A percentile compares a stretch with the other conserved stretches of the same genome.
Conservation (phyloP, 2,113 vertebrate species). For the Megaleporinus macrocephalus region DNA sequence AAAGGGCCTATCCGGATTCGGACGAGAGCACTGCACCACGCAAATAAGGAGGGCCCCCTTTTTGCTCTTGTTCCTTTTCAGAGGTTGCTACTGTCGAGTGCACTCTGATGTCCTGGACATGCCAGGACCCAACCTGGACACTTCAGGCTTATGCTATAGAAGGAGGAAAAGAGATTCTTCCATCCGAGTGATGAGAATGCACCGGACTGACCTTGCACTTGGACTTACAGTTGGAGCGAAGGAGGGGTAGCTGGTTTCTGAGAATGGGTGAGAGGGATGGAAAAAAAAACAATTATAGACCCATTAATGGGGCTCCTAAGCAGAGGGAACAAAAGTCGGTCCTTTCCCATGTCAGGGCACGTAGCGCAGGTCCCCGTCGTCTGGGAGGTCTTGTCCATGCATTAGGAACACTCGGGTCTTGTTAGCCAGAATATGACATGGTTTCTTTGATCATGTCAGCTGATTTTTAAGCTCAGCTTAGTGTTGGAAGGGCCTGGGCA, state of each 20-base stretch:
- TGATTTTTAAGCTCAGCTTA: conserved; percentile 79
- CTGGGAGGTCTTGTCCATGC: conserved; percentile 72
- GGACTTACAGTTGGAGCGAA: conserved; percentile 47
- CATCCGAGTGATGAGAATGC: conserved; percentile 25
- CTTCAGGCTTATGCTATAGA: conserved; percentile 59
- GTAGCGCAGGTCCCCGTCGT: conserved; percentile 27
- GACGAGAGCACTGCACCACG: conserved; percentile 54
- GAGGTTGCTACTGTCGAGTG: conserved; percentile 53
- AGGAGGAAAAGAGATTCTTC: conserved; percentile 34
- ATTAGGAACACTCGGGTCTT: conserved; percentile 76
- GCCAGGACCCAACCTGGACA: conserved; percentile 49
- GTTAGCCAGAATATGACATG: conserved; percentile 74
- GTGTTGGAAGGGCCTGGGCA: conserved; percentile 65
- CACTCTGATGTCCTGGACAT: conserved; percentile 61
- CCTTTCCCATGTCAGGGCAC: conserved; percentile 57
- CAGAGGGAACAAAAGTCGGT: conserved; percentile 46
- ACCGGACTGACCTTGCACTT: conserved; percentile 23
- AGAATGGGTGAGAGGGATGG: conserved; percentile 36
- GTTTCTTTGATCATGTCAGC: conserved; percentile 81
- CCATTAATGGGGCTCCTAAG: conserved; percentile 48
- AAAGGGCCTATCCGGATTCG: conserved; percentile 61
- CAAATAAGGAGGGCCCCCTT: conserved; percentile 42
- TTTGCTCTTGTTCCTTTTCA: conserved; percentile 47
- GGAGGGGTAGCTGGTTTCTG: conserved; percentile 38
- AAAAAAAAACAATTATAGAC: conserved; percentile 53